A percentile compares a stretch with the other conserved stretches of the same genome.
Evolutionary conservation across 2,113 vertebrate genomes (phyloP).

Genomic region (Shinisaurus crocodilurus): DNA sequence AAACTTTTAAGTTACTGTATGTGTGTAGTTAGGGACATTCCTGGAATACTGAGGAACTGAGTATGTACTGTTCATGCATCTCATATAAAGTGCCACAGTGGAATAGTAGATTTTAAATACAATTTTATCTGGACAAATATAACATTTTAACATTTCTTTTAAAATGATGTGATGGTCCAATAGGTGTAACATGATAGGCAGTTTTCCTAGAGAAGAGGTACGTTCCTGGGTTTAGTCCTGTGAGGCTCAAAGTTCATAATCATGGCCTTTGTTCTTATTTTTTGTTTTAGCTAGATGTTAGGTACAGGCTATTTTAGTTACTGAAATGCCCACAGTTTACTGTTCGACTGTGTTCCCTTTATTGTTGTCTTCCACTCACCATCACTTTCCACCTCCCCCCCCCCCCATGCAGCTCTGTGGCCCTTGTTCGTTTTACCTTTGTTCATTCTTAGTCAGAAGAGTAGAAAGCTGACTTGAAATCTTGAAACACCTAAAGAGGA

Average conservation of each 20-base stretch:
- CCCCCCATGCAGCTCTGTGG: neutral
- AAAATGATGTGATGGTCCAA: neutral
- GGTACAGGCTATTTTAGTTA: neutral
- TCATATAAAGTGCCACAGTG: neutral
- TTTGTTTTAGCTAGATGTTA: neutral
- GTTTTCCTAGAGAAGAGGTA: neutral
- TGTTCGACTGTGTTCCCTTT: neutral
- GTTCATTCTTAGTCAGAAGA: neutral
- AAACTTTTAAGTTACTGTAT: neutral
- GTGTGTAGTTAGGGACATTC: neutral
- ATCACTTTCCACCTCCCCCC: neutral
- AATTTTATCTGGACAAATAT: neutral
- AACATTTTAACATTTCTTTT: neutral
- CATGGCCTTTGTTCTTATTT: accelerated
- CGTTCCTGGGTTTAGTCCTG: neutral
- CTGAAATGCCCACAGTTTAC: neutral
- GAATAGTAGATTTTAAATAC: neutral
- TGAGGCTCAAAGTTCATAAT: neutral
- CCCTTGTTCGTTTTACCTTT: neutral
- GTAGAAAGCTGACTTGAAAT: neutral
- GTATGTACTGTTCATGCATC: neutral
- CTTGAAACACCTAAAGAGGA: neutral
- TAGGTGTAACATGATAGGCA: neutral
- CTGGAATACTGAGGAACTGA: neutral
- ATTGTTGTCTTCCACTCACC: neutral